Percentiles rank a stretch among this genome's conserved stretches.
Conservation (phyloP, 2,888 invertebrate genomes). For the Mactromeris polynyma region DNA sequence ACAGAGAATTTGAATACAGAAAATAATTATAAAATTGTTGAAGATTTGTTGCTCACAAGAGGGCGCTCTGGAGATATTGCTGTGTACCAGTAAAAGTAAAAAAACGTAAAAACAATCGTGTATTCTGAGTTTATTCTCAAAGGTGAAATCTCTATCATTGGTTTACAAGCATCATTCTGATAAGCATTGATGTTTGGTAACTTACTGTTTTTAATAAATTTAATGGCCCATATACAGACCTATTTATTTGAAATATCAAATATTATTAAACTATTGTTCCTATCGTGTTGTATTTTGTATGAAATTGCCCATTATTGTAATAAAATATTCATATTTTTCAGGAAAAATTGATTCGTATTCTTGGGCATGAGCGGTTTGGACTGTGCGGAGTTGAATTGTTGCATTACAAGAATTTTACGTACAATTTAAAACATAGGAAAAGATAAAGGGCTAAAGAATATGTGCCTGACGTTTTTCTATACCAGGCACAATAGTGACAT, state of each 20-base stretch:
- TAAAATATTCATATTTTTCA: constrained; percentile 41
- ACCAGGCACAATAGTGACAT: too few relatives aligned
- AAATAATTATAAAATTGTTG: neutral
- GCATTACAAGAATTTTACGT: constrained; percentile 71
- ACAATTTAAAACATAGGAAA: constrained; percentile 61
- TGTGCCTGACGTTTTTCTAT: too few relatives aligned
- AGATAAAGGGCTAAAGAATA: neutral
- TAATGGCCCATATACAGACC: neutral
- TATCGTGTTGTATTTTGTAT: too few relatives aligned
- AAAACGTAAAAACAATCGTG: too few relatives aligned
- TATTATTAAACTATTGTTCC: neutral
- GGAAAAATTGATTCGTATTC: constrained; percentile 67
- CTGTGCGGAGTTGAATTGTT: constrained; percentile 70
- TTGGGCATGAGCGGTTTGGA: constrained; percentile 70
- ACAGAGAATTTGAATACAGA: too few relatives aligned
- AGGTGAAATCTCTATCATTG: too few relatives aligned
- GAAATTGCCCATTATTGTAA: too few relatives aligned
- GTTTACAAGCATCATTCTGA: neutral
- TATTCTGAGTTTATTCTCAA: too few relatives aligned
- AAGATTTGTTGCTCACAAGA: too few relatives aligned
- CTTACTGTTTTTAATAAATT: neutral
- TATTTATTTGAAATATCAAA: neutral
- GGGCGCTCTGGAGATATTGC: too few relatives aligned
- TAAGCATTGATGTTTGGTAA: neutral
- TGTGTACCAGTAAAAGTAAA: too few relatives aligned